Base-by-base conservation (phyloP, 92 coral and sea anemone genomes). In the Pocillopora grandis region DNA sequence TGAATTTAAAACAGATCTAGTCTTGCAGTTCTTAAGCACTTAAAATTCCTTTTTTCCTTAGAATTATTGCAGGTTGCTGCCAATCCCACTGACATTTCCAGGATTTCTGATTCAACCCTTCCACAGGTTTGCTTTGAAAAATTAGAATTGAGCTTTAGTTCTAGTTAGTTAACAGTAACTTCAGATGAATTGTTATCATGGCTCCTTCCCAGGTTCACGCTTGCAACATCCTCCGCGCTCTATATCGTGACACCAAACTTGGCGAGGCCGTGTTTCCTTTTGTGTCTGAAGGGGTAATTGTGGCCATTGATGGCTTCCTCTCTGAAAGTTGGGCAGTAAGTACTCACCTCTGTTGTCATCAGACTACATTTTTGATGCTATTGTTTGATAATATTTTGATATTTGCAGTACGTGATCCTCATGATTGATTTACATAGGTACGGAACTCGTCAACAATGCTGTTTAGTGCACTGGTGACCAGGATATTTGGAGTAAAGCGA, bases 301-400 rank as follows among this genome's bases (percentile, higher is more conserved):
- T 92, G 23, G 95, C 98, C 5, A 80, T 96, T n/a, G 83, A 85
- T 21, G 98, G 98, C 42, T 96, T 96, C 64, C 88, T 89, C 60
- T 96, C 98, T 9, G 92, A 90, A 76, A 96, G 94, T 78, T 96
- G 98, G 98, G 98, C 98, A 58, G 98, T 96, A 66, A 88, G 98
- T 89, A 69, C 52, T 19, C n/a, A 35, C n/a, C n/a, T 23, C 48
- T 67, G 31, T 31, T 31, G 63, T 67, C 13, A 68, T 10, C 31
- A 10, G 17, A 8, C 16, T 64, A 52, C 61, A 64, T 61, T 42
- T 21, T n/a, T 9, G 31, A 55, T 17, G 2, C 57, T 10, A 42
- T 42, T 7, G 8, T 42, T 42, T 3, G 52, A 19, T 75, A 5
- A 1, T 78, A 62, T 37, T 42, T 69, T 56, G 5, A n/a, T 48